A percentile compares a stretch with the other conserved stretches of the same genome.
phyloP scores from a whole-genome alignment of 2,888 invertebrate genomes.

The Mimachlamys varia region DNA sequence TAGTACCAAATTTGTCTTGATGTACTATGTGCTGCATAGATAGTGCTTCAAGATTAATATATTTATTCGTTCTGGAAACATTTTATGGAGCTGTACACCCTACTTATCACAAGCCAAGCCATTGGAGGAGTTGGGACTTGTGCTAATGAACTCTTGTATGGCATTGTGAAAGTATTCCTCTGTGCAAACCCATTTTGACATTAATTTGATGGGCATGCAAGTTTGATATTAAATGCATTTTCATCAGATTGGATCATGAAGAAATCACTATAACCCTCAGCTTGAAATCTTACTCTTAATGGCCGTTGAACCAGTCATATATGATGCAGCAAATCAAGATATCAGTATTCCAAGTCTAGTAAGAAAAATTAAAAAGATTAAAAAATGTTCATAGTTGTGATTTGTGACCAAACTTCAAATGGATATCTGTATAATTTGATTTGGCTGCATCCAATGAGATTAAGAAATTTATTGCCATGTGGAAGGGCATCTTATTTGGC shows the following conservation, averaged over 20 bases:
- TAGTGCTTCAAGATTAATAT: slow-evolving; percentile 36
- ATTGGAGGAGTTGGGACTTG: slow-evolving; percentile 20
- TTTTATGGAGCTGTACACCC: slow-evolving; percentile 23
- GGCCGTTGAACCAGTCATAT: slow-evolving; percentile 24
- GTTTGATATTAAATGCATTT: slow-evolving; percentile 31
- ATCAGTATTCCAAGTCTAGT: slow-evolving; percentile 25
- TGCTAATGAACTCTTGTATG: slow-evolving; percentile 31
- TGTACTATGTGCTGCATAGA: slow-evolving; percentile 20
- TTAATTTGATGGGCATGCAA: slow-evolving; percentile 31
- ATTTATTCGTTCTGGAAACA: slow-evolving; percentile 33
- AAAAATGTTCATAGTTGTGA: slow-evolving; percentile 24
- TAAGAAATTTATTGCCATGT: background rate
- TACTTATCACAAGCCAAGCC: slow-evolving; percentile 27
- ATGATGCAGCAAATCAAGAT: slow-evolving; percentile 34
- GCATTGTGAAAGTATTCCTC: slow-evolving; percentile 32
- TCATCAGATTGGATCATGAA: slow-evolving; percentile 34
- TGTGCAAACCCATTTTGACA: slow-evolving; percentile 36
- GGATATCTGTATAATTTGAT: slow-evolving; percentile 30
- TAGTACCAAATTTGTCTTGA: slow-evolving; percentile 36
- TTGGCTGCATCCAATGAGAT: slow-evolving; percentile 23
- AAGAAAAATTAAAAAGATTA: slow-evolving; percentile 36
- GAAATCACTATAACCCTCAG: slow-evolving; percentile 24
- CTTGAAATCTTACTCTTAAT: background rate
- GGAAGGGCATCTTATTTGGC: slow-evolving; percentile 19
- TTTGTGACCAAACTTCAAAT: background rate